A percentile compares a stretch with the other conserved stretches of the same genome.
Conservation (phyloP, 2,888 invertebrate genomes). For the Hofmannophila pseudospretella region DNA sequence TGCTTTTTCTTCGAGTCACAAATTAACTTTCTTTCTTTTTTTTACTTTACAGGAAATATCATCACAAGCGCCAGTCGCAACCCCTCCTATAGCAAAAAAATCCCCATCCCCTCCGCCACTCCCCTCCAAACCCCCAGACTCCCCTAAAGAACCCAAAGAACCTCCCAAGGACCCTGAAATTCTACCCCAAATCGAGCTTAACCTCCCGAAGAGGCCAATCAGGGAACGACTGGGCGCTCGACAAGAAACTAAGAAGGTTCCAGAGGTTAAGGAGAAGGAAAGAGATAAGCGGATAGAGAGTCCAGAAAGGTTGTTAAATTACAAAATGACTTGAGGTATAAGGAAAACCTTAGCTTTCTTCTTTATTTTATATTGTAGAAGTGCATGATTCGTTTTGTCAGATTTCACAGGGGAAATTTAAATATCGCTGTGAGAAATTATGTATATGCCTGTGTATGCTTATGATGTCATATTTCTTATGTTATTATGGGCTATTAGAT, state of each 20-base stretch:
- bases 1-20: too few relatives aligned
- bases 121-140: conserved; percentile 13
- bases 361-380: conserved; percentile 15
- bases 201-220: conserved; percentile 67
- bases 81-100: conserved; percentile 36
- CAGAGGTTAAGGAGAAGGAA: conserved; percentile 36
- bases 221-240: conserved; percentile 61
- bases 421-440: too few relatives aligned
- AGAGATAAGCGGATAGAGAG: conserved; percentile 36
- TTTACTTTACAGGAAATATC: conserved; percentile 55
- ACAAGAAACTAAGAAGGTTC: conserved; percentile 35
- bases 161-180: conserved; percentile 41
- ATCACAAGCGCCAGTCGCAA: conserved; percentile 34
- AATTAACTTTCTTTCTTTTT: too few relatives aligned
- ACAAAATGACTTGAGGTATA: conserved; percentile 48
- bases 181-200: conserved; percentile 66
- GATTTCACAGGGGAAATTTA: conserved; percentile 25
- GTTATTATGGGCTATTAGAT: too few relatives aligned
- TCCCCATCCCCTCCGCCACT: conserved; percentile 20
- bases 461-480: too few relatives aligned
- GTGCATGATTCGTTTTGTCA: conserved; percentile 37
- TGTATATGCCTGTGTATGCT: too few relatives aligned
- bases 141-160: too few relatives aligned
- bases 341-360: conserved; percentile 10
- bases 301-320: conserved; percentile 67